Conservation (phyloP, 2,888 invertebrate genomes). For the Teleogryllus oceanicus region DNA sequence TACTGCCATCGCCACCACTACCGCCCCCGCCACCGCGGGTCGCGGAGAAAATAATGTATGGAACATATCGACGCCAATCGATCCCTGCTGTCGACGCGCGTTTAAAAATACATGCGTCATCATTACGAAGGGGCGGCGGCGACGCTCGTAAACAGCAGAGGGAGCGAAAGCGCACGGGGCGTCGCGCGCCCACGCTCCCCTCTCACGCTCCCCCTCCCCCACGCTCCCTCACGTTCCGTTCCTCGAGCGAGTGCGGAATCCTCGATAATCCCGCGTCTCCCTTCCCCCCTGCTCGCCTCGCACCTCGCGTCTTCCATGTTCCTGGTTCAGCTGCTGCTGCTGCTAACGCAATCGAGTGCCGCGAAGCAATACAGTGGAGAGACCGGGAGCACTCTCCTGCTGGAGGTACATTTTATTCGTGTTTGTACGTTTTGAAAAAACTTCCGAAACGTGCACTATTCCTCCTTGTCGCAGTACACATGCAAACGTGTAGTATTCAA, state of each 20-base stretch:
- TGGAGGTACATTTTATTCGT: too few relatives aligned
- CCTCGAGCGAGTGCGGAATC: not conserved
- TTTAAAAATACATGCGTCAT: slow-evolving; percentile 18
- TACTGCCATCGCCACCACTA: too few relatives aligned
- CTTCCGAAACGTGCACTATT: too few relatives aligned
- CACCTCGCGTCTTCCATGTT: too few relatives aligned
- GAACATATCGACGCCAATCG: slow-evolving; percentile 18
- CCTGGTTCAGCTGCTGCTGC: too few relatives aligned
- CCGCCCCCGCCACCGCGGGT: not conserved
- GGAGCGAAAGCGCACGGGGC: not conserved
- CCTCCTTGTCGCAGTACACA: too few relatives aligned
- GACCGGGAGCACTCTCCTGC: too few relatives aligned
- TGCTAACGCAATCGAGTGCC: too few relatives aligned
- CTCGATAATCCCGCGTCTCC: not conserved
- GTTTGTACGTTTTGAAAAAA: too few relatives aligned
- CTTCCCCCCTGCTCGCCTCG: not conserved
- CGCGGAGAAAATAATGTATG: slow-evolving; percentile 7
- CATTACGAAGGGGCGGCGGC: slow-evolving; percentile 11
- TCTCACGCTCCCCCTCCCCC: not conserved
- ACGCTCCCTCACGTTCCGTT: not conserved
- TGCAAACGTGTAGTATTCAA: too few relatives aligned
- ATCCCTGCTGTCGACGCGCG: slow-evolving; percentile 10
- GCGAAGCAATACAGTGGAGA: too few relatives aligned
- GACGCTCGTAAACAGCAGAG: not conserved
- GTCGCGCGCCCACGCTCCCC: too few relatives aligned